These are phyloP conservation scores for Metallyticus violacea DNA, from an alignment of 2,888 invertebrate species.

Conservation along the genomic window DNA sequence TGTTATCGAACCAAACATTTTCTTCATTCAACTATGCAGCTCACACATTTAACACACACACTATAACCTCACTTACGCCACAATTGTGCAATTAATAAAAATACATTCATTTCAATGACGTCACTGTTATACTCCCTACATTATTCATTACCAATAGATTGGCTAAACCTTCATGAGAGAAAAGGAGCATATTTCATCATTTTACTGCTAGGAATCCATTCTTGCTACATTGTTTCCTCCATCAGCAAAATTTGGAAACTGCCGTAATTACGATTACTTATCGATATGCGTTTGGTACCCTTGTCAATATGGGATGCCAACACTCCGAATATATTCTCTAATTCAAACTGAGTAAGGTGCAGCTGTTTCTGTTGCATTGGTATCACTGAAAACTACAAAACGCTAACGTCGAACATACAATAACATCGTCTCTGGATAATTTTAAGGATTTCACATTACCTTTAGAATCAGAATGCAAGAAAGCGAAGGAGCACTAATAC, in stretches of 20 bases:
- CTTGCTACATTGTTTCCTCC: not conserved
- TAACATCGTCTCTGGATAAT: not conserved
- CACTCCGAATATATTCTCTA: no score
- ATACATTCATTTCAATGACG: no score
- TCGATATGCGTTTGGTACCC: not conserved
- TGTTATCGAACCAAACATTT: slow-evolving; percentile 36
- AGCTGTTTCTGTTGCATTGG: not conserved
- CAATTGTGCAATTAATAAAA: not conserved
- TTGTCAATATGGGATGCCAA: not conserved
- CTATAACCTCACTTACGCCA: not conserved
- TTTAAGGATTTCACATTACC: not conserved
- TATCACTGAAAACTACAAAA: not conserved
- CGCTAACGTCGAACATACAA: no score
- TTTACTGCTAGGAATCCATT: not conserved
- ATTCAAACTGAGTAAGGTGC: no score
- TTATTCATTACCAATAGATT: not conserved
- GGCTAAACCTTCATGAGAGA: no score
- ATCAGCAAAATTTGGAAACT: no score
- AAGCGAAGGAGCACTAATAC: not conserved
- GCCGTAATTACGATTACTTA: no score
- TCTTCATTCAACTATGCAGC: not conserved
- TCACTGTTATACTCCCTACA: not conserved
- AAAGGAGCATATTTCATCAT: not conserved
- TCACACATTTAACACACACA: not conserved
- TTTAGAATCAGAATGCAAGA: not conserved